These are phyloP conservation scores for Puma concolor DNA, from an alignment of 2,113 vertebrate genomes.

Conservation along the genomic window DNA sequence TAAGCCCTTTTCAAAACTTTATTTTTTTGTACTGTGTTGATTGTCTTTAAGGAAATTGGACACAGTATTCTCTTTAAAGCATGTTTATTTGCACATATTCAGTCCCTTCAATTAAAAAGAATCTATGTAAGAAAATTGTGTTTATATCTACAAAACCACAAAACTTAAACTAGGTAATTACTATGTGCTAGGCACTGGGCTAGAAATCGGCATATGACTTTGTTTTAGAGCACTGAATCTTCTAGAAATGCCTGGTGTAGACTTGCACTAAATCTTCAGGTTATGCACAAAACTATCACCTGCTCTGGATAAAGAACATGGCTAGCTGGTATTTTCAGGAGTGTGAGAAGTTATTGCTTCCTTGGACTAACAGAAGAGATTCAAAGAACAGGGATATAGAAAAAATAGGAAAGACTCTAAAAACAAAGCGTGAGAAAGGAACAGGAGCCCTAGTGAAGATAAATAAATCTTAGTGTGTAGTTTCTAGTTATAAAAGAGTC, in stretches of 20 bases:
- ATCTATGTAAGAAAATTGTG: neutral
- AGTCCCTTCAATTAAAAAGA: neutral
- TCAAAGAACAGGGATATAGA: neutral
- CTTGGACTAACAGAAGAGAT: neutral
- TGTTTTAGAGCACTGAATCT: neutral
- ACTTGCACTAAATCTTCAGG: neutral
- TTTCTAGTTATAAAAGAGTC: neutral
- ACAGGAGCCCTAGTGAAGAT: neutral
- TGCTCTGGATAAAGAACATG: neutral
- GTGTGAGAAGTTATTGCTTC: neutral
- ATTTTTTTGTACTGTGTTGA: neutral
- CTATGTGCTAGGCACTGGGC: neutral
- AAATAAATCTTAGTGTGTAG: neutral
- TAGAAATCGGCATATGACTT: neutral
- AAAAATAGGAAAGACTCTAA: conserved; percentile 29
- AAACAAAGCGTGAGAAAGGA: conserved; percentile 16
- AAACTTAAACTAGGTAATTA: neutral
- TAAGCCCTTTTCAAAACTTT: neutral
- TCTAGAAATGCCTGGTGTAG: neutral
- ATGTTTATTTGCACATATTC: neutral
- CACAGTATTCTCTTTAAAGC: neutral
- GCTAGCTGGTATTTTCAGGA: neutral
- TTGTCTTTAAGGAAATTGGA: neutral
- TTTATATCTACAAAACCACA: neutral
- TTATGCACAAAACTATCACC: neutral